These are phyloP conservation scores for Eurois occulta DNA, from an alignment of 2,888 invertebrate genomes.

Conservation along the genomic window DNA sequence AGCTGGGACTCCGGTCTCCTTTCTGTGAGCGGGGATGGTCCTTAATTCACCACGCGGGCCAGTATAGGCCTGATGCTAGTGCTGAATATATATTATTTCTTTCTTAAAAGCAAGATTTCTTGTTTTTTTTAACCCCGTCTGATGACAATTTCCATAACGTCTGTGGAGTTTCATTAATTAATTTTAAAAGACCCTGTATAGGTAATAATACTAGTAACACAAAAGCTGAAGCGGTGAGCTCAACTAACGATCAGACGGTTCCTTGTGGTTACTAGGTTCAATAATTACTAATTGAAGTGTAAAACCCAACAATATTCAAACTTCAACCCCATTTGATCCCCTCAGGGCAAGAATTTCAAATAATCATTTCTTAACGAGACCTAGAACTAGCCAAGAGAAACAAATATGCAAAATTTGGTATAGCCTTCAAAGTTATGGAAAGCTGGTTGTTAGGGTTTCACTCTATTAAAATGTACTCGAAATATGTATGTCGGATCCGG, in stretches of 20 bases:
- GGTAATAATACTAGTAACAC: neutral
- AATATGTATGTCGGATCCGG: too few species aligned
- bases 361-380: conserved; percentile 19
- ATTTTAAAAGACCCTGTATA: neutral
- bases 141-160: neutral
- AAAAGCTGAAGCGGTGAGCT: neutral
- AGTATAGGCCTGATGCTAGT: neutral
- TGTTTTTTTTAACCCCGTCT: neutral
- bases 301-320: conserved; percentile 35
- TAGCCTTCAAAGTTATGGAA: conserved; percentile 8
- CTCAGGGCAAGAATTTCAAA: conserved; percentile 6
- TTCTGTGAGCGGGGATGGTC: neutral
- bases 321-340: conserved; percentile 3
- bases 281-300: conserved; percentile 26
- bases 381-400: neutral
- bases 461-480: neutral
- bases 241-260: conserved; percentile 6
- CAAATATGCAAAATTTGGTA: neutral
- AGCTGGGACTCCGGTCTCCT: neutral
- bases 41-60: neutral
- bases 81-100: neutral
- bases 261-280: conserved; percentile 18
- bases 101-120: neutral
- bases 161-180: neutral
- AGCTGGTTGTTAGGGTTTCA: neutral